Evolutionary conservation across 2,113 vertebrate genomes (phyloP).

Genomic region (Recurvirostra avosetta): DNA sequence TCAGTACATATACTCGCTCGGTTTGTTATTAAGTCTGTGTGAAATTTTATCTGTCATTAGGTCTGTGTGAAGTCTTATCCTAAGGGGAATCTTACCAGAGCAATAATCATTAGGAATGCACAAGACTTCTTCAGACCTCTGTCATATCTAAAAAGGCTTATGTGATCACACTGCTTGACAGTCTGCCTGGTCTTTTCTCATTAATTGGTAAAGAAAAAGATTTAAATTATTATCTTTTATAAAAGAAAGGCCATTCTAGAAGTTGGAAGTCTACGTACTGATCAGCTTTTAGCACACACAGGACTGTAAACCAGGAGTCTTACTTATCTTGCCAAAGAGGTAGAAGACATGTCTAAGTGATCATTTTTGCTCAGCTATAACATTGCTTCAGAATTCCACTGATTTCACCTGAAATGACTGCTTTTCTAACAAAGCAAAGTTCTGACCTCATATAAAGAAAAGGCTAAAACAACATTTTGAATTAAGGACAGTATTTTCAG

Average conservation of each 20-base stretch:
- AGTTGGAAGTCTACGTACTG: accelerated
- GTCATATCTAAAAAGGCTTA: background rate
- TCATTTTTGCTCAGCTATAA: background rate
- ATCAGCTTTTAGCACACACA: background rate
- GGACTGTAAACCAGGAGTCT: background rate
- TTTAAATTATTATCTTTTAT: background rate
- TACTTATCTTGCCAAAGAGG: background rate
- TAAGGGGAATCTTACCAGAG: background rate
- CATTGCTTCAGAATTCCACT: background rate
- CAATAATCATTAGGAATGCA: background rate
- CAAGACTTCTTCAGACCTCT: background rate
- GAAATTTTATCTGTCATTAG: background rate
- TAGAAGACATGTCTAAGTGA: background rate
- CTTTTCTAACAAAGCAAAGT: background rate
- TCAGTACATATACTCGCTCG: background rate
- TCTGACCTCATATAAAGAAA: background rate
- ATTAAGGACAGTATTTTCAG: background rate
- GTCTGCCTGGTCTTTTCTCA: background rate
- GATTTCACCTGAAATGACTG: background rate
- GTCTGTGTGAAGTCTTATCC: background rate
- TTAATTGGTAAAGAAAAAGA: background rate
- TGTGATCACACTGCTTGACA: background rate
- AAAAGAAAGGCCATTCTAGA: background rate
- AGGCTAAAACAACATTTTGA: background rate
- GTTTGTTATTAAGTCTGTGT: background rate